A percentile compares a stretch with the other conserved stretches of the same genome.
phyloP scores from a whole-genome alignment of 2,797 vertebrate species.

The Acanthopagrus latus region DNA sequence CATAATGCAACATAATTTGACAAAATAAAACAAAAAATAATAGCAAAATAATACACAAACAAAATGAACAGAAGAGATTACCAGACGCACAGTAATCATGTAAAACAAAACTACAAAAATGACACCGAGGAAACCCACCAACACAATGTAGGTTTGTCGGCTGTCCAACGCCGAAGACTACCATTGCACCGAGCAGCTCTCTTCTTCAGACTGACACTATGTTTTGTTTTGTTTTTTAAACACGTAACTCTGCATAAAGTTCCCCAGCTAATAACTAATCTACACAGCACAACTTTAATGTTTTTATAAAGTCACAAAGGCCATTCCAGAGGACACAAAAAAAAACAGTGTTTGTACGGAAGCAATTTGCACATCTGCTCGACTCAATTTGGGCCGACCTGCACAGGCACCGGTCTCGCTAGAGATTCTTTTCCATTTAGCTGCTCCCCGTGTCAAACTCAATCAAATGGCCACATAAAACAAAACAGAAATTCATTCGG shows the following conservation, averaged over 20 bases:
- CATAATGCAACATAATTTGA: too few relatives aligned
- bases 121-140: background rate
- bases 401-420: background rate
- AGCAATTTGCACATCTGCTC: slow-evolving; percentile 59
- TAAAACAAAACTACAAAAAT: background rate
- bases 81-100: background rate
- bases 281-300: slow-evolving; percentile 1
- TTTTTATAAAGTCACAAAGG: slow-evolving; percentile 29
- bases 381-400: slow-evolving; percentile 37
- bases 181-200: background rate
- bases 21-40: background rate
- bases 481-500: slow-evolving; percentile 46
- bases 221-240: background rate
- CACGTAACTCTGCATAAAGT: background rate
- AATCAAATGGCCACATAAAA: slow-evolving; percentile 54
- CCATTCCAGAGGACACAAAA: slow-evolving; percentile 36
- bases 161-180: background rate
- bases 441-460: slow-evolving; percentile 42
- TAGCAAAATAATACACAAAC: background rate
- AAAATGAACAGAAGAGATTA: too few relatives aligned
- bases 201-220: background rate
- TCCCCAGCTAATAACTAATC: background rate
- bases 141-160: too few relatives aligned
- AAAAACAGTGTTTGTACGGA: slow-evolving; percentile 15
- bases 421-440: slow-evolving; percentile 46